Base-by-base conservation (phyloP, 1,140 invertebrate species). In the Luehdorfia chinensis region DNA sequence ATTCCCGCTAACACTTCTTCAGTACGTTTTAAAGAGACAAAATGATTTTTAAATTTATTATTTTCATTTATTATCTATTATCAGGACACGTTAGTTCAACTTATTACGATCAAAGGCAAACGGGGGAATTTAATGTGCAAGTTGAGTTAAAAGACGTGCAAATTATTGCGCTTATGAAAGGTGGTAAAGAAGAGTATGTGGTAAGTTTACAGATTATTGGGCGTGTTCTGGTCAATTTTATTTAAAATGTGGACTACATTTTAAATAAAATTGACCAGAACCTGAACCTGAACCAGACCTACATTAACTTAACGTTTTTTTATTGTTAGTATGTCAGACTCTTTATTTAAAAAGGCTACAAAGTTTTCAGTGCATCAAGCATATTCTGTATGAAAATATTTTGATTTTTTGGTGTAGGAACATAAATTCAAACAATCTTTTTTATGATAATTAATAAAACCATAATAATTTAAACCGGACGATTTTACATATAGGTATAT, bases 101-200 rank as follows among this genome's bases (percentile, higher is more conserved):
- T 18, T 46, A 55, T 18, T 93, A 91, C 71, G 93, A 95, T 77
- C 93, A 94, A 70, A 90, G 91, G 19, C 94, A 95, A 75, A 90
- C 89, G 1, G 94, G 94, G 2, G 90, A 93, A 48, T 88, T 93
- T 53, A 95, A 95, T 78, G 91, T 95, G 28, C 93, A 93, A 64
- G 84, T 95, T 31, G 91, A 93, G 67, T 75, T 94, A 36, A 94
- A 94, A 79, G 92, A 94, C 79, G 81, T 95, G 39, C 89, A 92
- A 64, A 90, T 95, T 57, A 87, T 94, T 50, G 93, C 93, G 18
- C 65, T 94, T 21, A 59, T 87, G 43, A 81, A 79, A 48, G 72
- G 73, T 1, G 69, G 74, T 4, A 79, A 85, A 55, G 84, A 86
- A 53, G 84, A 87, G 53, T 84, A 87, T 73, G 76, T 84, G 75